Evolutionary conservation across 2,888 invertebrate species (phyloP), one percentile per base, ranked within the genome.

Genomic region (Acholoe squamosa): DNA sequence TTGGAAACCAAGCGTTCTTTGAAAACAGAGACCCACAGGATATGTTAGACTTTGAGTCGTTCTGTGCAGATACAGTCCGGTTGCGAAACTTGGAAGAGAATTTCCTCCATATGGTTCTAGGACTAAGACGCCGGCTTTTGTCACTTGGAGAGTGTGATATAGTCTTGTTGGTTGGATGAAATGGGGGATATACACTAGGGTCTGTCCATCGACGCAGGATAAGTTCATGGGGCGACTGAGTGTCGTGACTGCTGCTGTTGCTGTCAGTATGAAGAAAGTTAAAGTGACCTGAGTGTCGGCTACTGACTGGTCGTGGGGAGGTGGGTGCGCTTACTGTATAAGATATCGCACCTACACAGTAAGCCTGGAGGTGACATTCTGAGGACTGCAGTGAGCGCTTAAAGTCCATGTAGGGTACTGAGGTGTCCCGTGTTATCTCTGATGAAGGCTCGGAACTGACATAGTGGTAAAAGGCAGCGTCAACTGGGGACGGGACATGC

Each of bases 371-470:
- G 43, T 33, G 22, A 22, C 33, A 7, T 0, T 43, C 43, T 7
- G 28, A 28, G 3, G 3, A 1, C 34, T 80, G 34, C 7, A 80
- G 80, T 3, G 33, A 19, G 1, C 80, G 80, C n/a, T 34, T 80
- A n/a, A 80, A 80, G 34, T 80, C 34, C 22, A 33, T 14, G 43
- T 80, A 80, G 16, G 80, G 80, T 1, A 80, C 80, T 5, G 80
- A 80, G 14, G 80, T 80, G 80, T 80, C 80, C 0, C 43, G 14
- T 5, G 80, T 80, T 14, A 80, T 43, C 80, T 80, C 80, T 5
- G 76, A 19, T 31, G 76, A 19, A 28, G 61, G 61, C 61, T 61
- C 61, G 22, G 14, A 61, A 19, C 61, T n/a, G 61, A n/a, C 1
- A n/a, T n/a, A 61, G 22, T n/a, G 61, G n/a, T 19, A 61, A 19